These are phyloP conservation scores for Melangyna quadrimaculata DNA, from an alignment of 2,888 invertebrate species.

Conservation along the genomic window DNA sequence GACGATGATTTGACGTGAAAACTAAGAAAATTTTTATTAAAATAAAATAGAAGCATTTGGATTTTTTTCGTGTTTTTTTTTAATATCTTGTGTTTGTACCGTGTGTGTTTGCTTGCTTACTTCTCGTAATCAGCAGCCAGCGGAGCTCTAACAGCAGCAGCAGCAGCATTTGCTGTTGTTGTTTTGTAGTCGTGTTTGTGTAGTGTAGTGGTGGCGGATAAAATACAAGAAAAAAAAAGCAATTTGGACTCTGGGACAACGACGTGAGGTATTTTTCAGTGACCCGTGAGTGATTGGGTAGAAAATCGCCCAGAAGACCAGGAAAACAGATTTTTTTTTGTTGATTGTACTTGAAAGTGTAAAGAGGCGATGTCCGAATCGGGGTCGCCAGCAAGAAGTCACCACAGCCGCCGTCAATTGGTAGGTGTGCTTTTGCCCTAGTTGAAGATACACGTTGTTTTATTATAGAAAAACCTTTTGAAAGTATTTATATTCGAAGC, in stretches of 20 bases:
- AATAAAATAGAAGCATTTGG: constrained; percentile 41
- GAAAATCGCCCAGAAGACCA: constrained; percentile 46
- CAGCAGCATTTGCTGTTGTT: constrained; percentile 12
- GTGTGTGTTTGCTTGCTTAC: constrained; percentile 47
- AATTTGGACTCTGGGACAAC: constrained; percentile 50
- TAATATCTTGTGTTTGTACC: constrained; percentile 57
- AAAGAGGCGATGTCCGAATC: constrained; percentile 80
- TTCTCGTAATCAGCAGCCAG: constrained; percentile 23
- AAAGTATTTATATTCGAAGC: background rate
- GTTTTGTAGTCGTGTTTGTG: constrained; percentile 19
- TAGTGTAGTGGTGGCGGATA: constrained; percentile 52
- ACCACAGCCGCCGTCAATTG: constrained; percentile 79
- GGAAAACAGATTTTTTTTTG: constrained; percentile 38
- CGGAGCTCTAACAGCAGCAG: constrained; percentile 16
- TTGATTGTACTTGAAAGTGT: constrained; percentile 35
- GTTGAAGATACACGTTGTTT: background rate
- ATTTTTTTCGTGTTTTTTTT: constrained; percentile 44
- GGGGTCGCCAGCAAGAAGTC: constrained; percentile 77
- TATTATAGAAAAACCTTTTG: no score
- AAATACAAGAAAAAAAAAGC: constrained; percentile 42
- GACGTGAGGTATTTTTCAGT: constrained; percentile 57
- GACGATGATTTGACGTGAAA: constrained; percentile 55
- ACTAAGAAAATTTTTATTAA: constrained; percentile 27
- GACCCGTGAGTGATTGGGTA: constrained; percentile 55
- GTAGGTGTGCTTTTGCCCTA: constrained; percentile 75